Evolutionary conservation across 2,888 invertebrate genomes (phyloP).

Genomic region (Daptonema setosum): DNA sequence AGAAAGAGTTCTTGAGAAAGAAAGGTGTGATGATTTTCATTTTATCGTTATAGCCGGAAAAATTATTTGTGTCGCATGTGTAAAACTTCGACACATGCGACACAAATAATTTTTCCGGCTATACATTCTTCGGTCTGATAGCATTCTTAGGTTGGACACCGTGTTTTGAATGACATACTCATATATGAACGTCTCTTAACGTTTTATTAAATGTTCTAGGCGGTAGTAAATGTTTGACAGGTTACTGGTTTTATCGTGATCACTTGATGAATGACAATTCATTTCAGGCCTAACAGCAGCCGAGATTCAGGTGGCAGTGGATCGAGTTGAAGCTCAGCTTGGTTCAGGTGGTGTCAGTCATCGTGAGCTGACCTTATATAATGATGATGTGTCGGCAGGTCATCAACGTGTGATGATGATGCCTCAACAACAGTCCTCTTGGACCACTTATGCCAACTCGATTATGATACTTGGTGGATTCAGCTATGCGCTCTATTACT

Average conservation of each 20-base stretch:
- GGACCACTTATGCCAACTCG: conserved; percentile 1
- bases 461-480: neutral
- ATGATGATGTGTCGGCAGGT: neutral
- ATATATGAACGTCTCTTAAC: no score
- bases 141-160: no score
- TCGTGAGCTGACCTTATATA: no score
- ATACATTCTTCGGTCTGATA: neutral
- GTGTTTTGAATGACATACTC: no score
- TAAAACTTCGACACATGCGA: neutral
- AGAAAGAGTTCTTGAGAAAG: conserved; percentile 17
- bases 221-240: no score
- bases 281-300: conserved; percentile 2
- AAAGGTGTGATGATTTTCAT: conserved; percentile 13
- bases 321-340: neutral
- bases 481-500: neutral
- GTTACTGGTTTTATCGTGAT: no score
- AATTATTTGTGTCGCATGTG: neutral
- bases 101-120: neutral
- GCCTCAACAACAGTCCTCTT: neutral
- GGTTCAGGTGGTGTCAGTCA: neutral
- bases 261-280: no score
- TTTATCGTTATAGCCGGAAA: no score
- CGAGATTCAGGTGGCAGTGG: conserved; percentile 2
- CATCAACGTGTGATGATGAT: neutral
- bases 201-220: no score